Percentiles rank a stretch among this genome's conserved stretches.
phyloP scores from a whole-genome alignment of 2,797 vertebrate genomes.

The Gymnodraco acuticeps region DNA sequence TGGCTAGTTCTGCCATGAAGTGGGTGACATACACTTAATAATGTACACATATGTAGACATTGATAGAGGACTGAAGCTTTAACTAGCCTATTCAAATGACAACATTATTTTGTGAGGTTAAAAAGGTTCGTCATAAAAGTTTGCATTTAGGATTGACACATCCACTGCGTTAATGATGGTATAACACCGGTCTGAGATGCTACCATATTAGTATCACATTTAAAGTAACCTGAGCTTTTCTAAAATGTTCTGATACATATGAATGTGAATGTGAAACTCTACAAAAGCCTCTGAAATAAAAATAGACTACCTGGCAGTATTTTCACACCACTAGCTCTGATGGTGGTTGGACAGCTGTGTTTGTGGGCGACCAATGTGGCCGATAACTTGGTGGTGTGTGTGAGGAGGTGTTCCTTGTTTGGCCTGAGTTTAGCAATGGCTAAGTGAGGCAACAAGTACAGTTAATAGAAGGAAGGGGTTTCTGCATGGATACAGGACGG shows the following conservation, averaged over 20 bases:
- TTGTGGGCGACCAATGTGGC: slow-evolving; percentile 76
- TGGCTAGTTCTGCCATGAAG: no score
- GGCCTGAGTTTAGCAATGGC: slow-evolving; percentile 68
- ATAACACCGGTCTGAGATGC: no score
- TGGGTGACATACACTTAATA: no score
- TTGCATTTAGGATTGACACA: not conserved
- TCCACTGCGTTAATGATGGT: not conserved
- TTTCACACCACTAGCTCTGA: slow-evolving; percentile 49
- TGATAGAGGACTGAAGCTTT: no score
- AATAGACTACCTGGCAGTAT: slow-evolving; percentile 50
- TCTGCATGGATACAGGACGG: slow-evolving; percentile 56
- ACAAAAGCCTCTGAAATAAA: slow-evolving; percentile 46
- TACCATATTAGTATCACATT: not conserved
- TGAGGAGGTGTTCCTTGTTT: slow-evolving; percentile 26
- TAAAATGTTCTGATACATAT: no score
- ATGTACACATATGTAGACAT: no score
- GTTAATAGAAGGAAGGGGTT: slow-evolving; percentile 74
- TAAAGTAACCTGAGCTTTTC: no score
- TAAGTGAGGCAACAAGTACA: slow-evolving; percentile 75
- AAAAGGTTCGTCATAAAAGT: no score
- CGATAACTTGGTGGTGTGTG: slow-evolving; percentile 54
- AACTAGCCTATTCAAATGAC: no score
- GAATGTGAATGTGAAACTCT: not conserved
- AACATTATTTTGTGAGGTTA: no score
- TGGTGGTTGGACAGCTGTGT: slow-evolving; percentile 34